Conservation (phyloP, 2,113 vertebrate genomes). For the Butorides virescens region DNA sequence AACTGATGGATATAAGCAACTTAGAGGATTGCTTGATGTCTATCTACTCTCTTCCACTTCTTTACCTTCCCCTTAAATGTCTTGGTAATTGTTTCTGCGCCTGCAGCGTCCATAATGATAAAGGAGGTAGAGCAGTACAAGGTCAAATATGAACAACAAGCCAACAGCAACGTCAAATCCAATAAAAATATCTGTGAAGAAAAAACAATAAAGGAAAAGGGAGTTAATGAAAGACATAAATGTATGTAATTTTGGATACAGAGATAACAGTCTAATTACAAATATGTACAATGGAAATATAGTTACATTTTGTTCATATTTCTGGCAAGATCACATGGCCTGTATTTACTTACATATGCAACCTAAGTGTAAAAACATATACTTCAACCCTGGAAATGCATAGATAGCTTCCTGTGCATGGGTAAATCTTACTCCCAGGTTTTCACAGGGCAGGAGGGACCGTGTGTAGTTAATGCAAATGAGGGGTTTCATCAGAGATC, state of each 20-base stretch:
- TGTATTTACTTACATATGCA: not conserved
- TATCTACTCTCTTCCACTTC: not conserved
- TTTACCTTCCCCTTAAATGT: conserved; percentile 38
- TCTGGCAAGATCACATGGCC: not conserved
- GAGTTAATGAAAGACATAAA: not conserved
- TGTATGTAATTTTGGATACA: not conserved
- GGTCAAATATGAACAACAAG: conserved; percentile 49
- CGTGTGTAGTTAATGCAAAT: not conserved
- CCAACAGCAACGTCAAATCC: conserved; percentile 55
- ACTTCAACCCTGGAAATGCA: not conserved
- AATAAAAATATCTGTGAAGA: conserved; percentile 35
- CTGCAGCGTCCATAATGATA: conserved; percentile 60
- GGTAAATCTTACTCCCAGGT: not conserved
- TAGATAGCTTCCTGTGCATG: not conserved
- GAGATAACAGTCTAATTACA: not conserved
- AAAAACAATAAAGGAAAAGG: not conserved
- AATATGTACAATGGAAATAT: not conserved
- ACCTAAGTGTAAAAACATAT: not conserved
- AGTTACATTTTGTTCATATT: not conserved
- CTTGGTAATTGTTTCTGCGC: conserved; percentile 57
- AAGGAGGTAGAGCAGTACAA: conserved; percentile 58
- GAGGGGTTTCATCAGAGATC: not conserved
- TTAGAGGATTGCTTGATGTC: not conserved
- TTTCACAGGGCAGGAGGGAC: not conserved
- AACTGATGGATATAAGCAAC: not conserved